Evolutionary conservation across 2,797 vertebrate species (phyloP).

Genomic region (Onychomys leucogaster): DNA sequence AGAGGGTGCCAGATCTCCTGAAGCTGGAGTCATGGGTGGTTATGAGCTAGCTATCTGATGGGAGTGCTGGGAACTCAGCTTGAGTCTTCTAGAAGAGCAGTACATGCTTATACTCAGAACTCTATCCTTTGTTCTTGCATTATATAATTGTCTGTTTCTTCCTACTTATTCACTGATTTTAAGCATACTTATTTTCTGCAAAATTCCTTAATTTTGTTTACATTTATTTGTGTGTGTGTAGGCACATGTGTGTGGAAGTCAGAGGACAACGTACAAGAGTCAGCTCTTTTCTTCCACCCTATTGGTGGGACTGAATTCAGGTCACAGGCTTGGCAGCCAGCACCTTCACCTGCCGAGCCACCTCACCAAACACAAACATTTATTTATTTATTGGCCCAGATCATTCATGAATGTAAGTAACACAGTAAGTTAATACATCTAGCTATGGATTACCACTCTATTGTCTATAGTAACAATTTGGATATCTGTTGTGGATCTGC

Average conservation of each 20-base stretch:
- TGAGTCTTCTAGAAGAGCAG: background rate
- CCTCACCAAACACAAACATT: background rate
- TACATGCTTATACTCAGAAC: too few relatives aligned
- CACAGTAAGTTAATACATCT: slow-evolving; percentile 47
- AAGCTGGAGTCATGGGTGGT: background rate
- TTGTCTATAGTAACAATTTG: slow-evolving; percentile 36
- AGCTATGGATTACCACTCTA: background rate
- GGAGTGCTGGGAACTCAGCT: background rate
- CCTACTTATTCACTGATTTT: slow-evolving; percentile 47
- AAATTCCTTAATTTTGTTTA: background rate
- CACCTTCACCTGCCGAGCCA: background rate
- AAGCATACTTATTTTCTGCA: slow-evolving; percentile 53
- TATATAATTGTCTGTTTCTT: slow-evolving; percentile 40
- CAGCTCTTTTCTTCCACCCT: background rate
- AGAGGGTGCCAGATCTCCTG: background rate
- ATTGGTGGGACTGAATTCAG: background rate
- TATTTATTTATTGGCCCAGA: slow-evolving; percentile 30
- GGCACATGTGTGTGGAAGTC: background rate
- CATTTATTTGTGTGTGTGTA: background rate
- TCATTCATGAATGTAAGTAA: slow-evolving; percentile 30
- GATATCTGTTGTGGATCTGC: background rate
- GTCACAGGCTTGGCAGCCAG: background rate
- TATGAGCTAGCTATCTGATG: too few relatives aligned
- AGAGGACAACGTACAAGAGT: background rate
- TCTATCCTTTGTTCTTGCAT: background rate